Conservation (phyloP, 2,797 vertebrate genomes). For the Pseudochirops cupreus region DNA sequence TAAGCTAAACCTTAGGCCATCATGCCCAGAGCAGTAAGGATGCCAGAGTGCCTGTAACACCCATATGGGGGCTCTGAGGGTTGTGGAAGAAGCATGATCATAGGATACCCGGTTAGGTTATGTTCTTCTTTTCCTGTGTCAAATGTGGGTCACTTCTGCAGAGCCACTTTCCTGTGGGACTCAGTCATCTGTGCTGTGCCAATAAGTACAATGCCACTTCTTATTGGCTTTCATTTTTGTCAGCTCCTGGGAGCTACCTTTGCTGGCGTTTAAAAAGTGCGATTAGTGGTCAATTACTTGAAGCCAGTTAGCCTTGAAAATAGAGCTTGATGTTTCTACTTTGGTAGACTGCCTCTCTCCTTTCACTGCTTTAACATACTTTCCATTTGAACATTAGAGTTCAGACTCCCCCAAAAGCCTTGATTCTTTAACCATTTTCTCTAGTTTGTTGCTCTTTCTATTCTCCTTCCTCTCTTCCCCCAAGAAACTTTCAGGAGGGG, state of each 20-base stretch:
- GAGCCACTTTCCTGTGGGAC: constrained; percentile 5
- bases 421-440: constrained; percentile 33
- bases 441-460: constrained; percentile 54
- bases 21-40: neutral
- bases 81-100: constrained; percentile 21
- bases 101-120: neutral
- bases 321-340: constrained; percentile 30
- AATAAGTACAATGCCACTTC: neutral
- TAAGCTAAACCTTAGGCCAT: neutral
- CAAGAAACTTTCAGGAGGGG: constrained; percentile 58
- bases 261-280: constrained; percentile 32
- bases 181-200: constrained; percentile 26
- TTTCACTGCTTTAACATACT: constrained; percentile 38
- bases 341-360: constrained; percentile 36
- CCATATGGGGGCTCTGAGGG: neutral
- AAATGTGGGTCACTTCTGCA: constrained; percentile 5
- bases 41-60: neutral
- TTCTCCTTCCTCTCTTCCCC: constrained; percentile 5
- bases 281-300: constrained; percentile 17
- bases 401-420: constrained; percentile 19
- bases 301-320: constrained; percentile 25
- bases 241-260: constrained; percentile 21
- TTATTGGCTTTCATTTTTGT: constrained; percentile 20
- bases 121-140: neutral
- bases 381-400: constrained; percentile 64